Evolutionary conservation across 1,140 invertebrate species (phyloP).

Genomic region (Goniozus legneri): DNA sequence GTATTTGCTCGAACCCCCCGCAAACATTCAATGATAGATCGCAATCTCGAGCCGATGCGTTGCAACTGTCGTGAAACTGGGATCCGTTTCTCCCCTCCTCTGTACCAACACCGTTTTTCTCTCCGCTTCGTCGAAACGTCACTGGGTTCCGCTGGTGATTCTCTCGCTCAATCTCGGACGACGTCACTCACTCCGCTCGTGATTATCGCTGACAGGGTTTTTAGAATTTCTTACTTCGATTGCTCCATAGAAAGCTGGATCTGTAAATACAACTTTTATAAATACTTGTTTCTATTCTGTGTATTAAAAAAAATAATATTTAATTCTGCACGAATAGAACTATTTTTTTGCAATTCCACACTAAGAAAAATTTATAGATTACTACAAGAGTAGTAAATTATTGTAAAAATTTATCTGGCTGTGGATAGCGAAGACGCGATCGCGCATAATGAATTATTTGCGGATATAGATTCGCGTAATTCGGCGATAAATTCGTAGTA

Average conservation of each 20-base stretch:
- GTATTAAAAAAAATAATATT: no score
- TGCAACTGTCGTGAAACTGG: no score
- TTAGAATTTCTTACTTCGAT: not conserved
- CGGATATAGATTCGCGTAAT: constrained; percentile 8
- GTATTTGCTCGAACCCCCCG: constrained; percentile 40
- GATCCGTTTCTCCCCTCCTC: not conserved
- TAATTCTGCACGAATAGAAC: no score
- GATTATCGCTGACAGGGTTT: not conserved
- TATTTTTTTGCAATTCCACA: no score
- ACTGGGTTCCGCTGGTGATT: no score
- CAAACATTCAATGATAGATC: constrained; percentile 54
- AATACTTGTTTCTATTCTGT: no score
- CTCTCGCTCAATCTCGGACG: no score
- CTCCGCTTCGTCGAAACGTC: constrained; percentile 16
- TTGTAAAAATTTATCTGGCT: not conserved
- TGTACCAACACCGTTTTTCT: not conserved
- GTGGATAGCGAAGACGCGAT: no score
- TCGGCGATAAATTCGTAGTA: constrained; percentile 4
- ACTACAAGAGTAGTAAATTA: no score
- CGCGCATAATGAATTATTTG: constrained; percentile 4
- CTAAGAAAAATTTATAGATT: no score
- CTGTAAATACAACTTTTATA: no score
- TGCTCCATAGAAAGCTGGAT: no score
- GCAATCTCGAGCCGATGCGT: constrained; percentile 34
- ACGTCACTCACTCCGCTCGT: not conserved